Base-by-base conservation (phyloP, 1,140 invertebrate genomes). In the Drosophila santomea region DNA sequence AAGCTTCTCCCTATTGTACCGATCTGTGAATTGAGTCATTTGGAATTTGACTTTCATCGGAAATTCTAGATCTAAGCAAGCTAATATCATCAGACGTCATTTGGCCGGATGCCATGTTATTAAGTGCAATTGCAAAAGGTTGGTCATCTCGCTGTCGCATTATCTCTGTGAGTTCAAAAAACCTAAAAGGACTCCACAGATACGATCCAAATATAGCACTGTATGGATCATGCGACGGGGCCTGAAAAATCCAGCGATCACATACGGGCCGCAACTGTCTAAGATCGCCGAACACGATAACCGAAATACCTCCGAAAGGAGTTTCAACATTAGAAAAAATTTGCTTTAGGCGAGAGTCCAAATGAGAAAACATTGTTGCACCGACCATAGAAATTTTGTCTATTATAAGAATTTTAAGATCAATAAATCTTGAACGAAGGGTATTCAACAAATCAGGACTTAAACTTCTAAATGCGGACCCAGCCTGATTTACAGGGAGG, bases 161-260 rank as follows among this genome's bases (percentile, higher is more conserved):
- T 17, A 17, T 67, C 17, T 73, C 56, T 5, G 44, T 73, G n/a
- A 67, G 55, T 38, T 17, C 62, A 41, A 60, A 73, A 48, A 55
- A 41, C 5, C 39, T 41, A 43, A 20, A 44, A 20, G 15, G 15
- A 8, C 41, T 44, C 41, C 15, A 44, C 3, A 44, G 41, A 14
- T 44, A 17, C 2, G 41, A 10, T 44, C 8, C 41, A 44, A 44
- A 44, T 44, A 44, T 44, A 44, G 15, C 15, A 5, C 41, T 44
- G 41, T 8, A 44, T 44, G 2, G 20, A 20, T 20, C 39, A 15
- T n/a, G 39, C 39, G 14, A 15, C 38, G 38, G 38, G 12, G 20
- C 20, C 20, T 20, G 20, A 20, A 20, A 20, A 20, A 20, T 20
- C 20, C 20, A 20, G 20, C 20, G 1, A 20, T 38, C 36, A 38